Conservation (phyloP, 2,888 invertebrate species). For the Barypeithes pellucidus region DNA sequence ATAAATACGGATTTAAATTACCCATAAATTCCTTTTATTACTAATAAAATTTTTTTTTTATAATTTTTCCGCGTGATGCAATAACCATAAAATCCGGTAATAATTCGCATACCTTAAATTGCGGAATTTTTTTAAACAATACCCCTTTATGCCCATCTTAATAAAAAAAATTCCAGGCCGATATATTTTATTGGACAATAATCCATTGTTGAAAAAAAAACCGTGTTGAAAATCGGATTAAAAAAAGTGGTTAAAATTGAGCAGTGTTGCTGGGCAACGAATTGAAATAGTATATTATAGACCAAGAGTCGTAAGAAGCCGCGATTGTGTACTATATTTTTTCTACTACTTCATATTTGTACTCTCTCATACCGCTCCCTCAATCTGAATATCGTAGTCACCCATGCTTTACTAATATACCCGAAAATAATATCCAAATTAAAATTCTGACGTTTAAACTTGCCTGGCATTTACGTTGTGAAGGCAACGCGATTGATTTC, state of each 20-base stretch:
- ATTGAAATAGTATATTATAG: too few relatives aligned
- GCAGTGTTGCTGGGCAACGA: too few relatives aligned
- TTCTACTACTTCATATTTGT: too few relatives aligned
- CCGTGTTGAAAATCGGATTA: not conserved
- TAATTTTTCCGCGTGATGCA: not conserved
- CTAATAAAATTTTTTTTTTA: not conserved
- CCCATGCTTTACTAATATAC: too few relatives aligned
- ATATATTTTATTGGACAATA: not conserved
- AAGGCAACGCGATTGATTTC: too few relatives aligned
- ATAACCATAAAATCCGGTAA: slow-evolving; percentile 4
- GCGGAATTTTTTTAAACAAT: slow-evolving; percentile 4
- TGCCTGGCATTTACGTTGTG: too few relatives aligned
- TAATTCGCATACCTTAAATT: not conserved
- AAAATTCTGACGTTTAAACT: too few relatives aligned
- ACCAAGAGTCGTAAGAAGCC: too few relatives aligned
- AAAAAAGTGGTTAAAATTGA: not conserved
- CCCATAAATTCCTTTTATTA: not conserved
- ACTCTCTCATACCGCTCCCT: too few relatives aligned
- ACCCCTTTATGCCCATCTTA: not conserved
- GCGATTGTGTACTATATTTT: too few relatives aligned
- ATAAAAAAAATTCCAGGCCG: not conserved
- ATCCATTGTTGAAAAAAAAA: slow-evolving; percentile 10
- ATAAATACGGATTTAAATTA: not conserved
- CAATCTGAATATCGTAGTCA: too few relatives aligned
- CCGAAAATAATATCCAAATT: too few relatives aligned